phyloP scores from a whole-genome alignment of 2,888 invertebrate genomes.

The Elysia crispata region DNA sequence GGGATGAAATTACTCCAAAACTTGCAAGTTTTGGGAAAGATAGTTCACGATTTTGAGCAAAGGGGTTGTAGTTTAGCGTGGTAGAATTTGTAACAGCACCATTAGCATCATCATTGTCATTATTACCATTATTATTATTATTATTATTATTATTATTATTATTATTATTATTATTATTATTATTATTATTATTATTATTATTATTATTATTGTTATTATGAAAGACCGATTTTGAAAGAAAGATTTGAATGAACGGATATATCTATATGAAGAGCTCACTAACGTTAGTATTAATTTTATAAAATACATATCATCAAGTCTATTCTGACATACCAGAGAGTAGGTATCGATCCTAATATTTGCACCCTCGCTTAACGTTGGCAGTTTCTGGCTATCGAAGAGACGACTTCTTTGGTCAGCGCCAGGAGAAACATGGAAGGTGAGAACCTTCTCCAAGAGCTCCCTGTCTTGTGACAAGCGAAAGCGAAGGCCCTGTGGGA shows the following conservation, averaged over 20 bases:
- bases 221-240: background rate
- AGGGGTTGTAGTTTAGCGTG: background rate
- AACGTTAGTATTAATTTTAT: background rate
- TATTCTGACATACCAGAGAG: conserved; percentile 77
- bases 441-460: conserved; percentile 43
- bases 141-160: background rate
- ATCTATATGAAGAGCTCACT: background rate
- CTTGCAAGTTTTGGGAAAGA: background rate
- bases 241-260: too few relatives aligned
- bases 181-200: background rate
- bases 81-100: too few relatives aligned
- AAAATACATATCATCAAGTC: background rate
- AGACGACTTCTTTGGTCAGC: conserved; percentile 27
- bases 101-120: background rate
- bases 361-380: conserved; percentile 77
- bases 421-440: conserved; percentile 42
- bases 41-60: background rate
- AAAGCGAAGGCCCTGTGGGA: conserved; percentile 47
- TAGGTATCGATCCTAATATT: conserved; percentile 82
- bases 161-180: background rate
- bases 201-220: background rate
- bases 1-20: too few relatives aligned
- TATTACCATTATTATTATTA: background rate
- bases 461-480: conserved; percentile 42
- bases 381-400: conserved; percentile 80